Conservation (phyloP, 2,797 vertebrate genomes). For the Dendrocincla tyrannina region DNA sequence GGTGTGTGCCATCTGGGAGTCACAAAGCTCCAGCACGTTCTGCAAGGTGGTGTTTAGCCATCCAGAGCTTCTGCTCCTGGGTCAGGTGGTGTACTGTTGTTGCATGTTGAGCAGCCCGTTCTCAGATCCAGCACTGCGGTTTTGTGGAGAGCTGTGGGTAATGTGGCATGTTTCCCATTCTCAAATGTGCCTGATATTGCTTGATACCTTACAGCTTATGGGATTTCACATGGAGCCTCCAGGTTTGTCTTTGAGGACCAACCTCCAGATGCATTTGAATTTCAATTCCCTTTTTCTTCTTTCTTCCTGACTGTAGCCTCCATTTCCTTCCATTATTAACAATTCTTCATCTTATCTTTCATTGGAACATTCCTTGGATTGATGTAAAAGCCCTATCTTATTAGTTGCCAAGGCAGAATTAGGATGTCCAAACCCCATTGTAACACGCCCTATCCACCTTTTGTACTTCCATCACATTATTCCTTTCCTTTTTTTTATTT, state of each 20-base stretch:
- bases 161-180: not conserved
- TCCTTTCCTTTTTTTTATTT: not conserved
- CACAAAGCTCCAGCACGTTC: not conserved
- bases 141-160: not conserved
- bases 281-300: not conserved
- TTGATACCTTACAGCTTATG: not conserved
- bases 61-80: not conserved
- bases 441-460: not conserved
- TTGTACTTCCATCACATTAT: not conserved
- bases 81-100: not conserved
- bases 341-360: not conserved
- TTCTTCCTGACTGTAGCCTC: not conserved
- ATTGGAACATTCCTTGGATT: not conserved
- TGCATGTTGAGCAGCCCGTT: not conserved
- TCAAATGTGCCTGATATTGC: not conserved
- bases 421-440: not conserved
- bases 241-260: not conserved
- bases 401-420: not conserved
- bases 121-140: not conserved
- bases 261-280: not conserved
- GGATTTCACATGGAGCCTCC: not conserved
- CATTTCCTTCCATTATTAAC: not conserved
- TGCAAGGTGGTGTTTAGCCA: not conserved
- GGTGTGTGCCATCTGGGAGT: not conserved
- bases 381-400: not conserved